Conservation (phyloP, 2,113 vertebrate species). For the Dermatemys mawii region DNA sequence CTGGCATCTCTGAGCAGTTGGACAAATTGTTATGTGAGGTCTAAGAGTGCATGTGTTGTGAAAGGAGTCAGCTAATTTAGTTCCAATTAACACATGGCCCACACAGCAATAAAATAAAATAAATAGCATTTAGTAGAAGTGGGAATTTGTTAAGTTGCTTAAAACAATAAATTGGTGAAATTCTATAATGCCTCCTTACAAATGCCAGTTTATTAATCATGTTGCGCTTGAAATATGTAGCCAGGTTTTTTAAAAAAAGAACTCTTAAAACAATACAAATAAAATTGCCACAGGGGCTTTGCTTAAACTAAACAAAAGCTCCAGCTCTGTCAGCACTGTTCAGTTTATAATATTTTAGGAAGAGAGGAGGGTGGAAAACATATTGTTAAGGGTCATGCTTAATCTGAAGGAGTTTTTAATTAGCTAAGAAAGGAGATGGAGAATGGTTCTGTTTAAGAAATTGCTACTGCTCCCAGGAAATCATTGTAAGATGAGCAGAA, state of each 20-base stretch:
- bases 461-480: conserved; percentile 56
- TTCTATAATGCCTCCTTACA: neutral
- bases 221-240: conserved; percentile 2
- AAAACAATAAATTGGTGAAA: neutral
- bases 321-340: neutral
- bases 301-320: conserved; percentile 1
- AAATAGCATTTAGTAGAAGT: no score
- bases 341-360: conserved; percentile 28
- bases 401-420: conserved; percentile 63
- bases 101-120: no score
- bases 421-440: conserved; percentile 42
- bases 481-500: conserved; percentile 40
- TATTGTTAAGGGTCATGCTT: conserved; percentile 45
- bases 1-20: neutral
- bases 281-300: conserved; percentile 44
- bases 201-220: conserved; percentile 5
- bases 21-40: neutral
- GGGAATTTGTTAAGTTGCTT: neutral
- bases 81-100: neutral
- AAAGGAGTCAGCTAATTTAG: neutral
- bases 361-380: conserved; percentile 44
- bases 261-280: conserved; percentile 44
- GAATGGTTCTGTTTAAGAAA: conserved; percentile 56
- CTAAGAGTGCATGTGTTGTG: neutral
- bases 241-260: neutral